phyloP scores from a whole-genome alignment of 2,113 vertebrate species.

The Ariopsis seemanni region DNA sequence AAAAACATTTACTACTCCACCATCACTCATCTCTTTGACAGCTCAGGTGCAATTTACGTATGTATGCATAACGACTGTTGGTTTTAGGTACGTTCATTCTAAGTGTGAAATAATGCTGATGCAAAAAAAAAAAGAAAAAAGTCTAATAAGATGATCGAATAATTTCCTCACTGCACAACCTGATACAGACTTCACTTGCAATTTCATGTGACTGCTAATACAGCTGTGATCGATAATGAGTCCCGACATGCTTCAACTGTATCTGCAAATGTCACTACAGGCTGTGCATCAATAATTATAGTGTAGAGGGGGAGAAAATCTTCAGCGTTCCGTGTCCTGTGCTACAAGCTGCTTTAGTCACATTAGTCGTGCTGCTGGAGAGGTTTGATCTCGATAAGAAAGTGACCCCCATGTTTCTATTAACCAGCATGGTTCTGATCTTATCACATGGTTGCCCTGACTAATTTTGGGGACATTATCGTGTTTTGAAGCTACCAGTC shows the following conservation, averaged over 20 bases:
- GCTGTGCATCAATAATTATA: slow-evolving; percentile 51
- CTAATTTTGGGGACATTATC: slow-evolving; percentile 55
- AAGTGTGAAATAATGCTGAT: neutral
- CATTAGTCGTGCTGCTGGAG: slow-evolving; percentile 42
- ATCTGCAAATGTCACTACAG: slow-evolving; percentile 30
- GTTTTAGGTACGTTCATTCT: neutral
- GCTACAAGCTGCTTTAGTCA: slow-evolving; percentile 40
- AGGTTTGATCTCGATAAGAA: slow-evolving; percentile 57
- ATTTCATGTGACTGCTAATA: slow-evolving; percentile 21
- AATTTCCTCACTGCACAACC: slow-evolving; percentile 23
- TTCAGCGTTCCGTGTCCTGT: slow-evolving; percentile 21
- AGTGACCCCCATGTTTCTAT: slow-evolving; percentile 51
- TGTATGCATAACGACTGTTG: neutral
- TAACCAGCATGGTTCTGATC: slow-evolving; percentile 44
- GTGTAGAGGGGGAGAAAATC: slow-evolving; percentile 44
- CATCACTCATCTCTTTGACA: slow-evolving; percentile 8
- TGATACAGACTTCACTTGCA: slow-evolving; percentile 34
- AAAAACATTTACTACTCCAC: neutral
- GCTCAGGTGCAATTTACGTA: neutral
- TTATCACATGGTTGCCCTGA: slow-evolving; percentile 51
- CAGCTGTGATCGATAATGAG: slow-evolving; percentile 42
- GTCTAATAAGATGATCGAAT: slow-evolving; percentile 12
- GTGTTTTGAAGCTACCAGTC: slow-evolving; percentile 48
- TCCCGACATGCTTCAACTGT: slow-evolving; percentile 33
- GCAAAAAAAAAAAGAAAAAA: neutral